Conservation (phyloP, 2,888 invertebrate species). For the Elegia similella region DNA sequence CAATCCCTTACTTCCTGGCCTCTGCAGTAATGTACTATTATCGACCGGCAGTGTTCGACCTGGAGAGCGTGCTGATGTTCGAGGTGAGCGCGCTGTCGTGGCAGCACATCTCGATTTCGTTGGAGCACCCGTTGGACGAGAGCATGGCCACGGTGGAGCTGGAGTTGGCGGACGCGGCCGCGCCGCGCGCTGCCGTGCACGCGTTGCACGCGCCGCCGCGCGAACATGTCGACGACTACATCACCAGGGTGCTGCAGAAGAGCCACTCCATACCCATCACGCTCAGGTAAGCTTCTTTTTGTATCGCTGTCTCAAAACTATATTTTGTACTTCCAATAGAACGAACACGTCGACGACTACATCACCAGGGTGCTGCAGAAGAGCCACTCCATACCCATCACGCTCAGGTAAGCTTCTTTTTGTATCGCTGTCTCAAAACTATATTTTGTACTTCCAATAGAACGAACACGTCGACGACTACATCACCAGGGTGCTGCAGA, state of each 20-base stretch:
- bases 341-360: slow-evolving; percentile 48
- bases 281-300: slow-evolving; percentile 86
- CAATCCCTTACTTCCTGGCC: too few species aligned
- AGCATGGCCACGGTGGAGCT: slow-evolving; percentile 96
- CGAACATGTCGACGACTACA: slow-evolving; percentile 68
- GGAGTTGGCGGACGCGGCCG: slow-evolving; percentile 90
- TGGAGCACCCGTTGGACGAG: slow-evolving; percentile 96
- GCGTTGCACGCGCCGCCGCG: slow-evolving; percentile 78
- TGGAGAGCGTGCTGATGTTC: slow-evolving; percentile 91
- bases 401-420: slow-evolving; percentile 87
- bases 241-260: slow-evolving; percentile 87
- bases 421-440: too few species aligned
- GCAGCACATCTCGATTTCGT: slow-evolving; percentile 93
- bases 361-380: slow-evolving; percentile 50
- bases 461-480: slow-evolving; percentile 49
- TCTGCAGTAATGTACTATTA: too few species aligned
- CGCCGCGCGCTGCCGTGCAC: slow-evolving; percentile 89
- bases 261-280: slow-evolving; percentile 96
- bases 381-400: slow-evolving; percentile 90
- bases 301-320: too few species aligned
- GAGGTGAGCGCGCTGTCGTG: slow-evolving; percentile 95
- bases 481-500: slow-evolving; percentile 51
- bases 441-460: too few species aligned
- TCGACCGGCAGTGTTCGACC: slow-evolving; percentile 81
- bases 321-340: too few species aligned